Evolutionary conservation across 2,113 vertebrate species (phyloP).

Genomic region (Anoura caudifer): DNA sequence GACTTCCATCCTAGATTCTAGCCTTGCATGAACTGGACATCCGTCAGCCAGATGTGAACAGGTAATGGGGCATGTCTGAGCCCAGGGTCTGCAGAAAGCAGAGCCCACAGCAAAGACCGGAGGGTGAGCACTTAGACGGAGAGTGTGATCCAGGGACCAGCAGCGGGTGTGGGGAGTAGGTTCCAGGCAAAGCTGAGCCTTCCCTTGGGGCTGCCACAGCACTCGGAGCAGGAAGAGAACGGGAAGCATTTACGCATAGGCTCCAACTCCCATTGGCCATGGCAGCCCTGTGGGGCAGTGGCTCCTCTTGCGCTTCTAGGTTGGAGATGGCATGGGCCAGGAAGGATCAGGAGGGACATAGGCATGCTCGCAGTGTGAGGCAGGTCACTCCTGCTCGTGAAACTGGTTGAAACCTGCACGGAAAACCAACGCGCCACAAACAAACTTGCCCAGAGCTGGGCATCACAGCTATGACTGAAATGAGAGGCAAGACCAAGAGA

Average conservation of each 20-base stretch:
- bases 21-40: background rate
- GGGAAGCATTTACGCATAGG: accelerated
- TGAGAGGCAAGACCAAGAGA: background rate
- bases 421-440: background rate
- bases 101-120: background rate
- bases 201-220: background rate
- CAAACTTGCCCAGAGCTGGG: background rate
- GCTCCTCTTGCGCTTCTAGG: background rate
- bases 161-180: too few species aligned
- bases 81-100: background rate
- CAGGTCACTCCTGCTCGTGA: background rate
- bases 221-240: background rate
- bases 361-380: background rate
- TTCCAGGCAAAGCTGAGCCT: background rate
- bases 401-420: background rate
- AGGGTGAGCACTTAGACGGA: background rate
- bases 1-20: background rate
- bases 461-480: accelerated
- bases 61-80: background rate
- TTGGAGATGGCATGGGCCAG: background rate
- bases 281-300: background rate
- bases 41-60: background rate
- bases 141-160: background rate
- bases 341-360: background rate
- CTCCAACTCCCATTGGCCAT: background rate